Percentiles rank a stretch among this genome's conserved stretches.
Evolutionary conservation across 53 echinoderm and acorn worm genomes (phyloP).

Genomic region (Astropecten irregularis): DNA sequence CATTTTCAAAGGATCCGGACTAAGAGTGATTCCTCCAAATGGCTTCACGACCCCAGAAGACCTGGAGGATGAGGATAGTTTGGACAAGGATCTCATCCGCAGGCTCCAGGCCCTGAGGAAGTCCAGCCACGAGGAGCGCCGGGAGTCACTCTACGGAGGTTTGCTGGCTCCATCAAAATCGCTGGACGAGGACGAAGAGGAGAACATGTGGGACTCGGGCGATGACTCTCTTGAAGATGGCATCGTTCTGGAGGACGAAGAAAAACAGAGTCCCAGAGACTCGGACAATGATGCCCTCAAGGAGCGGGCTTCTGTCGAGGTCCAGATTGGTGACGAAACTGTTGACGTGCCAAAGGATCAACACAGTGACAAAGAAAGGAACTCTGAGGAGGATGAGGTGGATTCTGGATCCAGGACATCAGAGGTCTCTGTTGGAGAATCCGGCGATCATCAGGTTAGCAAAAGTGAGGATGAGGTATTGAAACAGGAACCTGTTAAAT

Average conservation of each 20-base stretch:
- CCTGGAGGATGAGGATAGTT: constrained; percentile 42
- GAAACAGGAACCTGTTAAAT: no score
- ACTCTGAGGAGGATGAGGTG: neutral
- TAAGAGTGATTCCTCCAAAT: constrained; percentile 56
- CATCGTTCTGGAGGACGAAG: constrained; percentile 25
- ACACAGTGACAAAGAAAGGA: neutral
- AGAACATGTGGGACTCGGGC: constrained; percentile 66
- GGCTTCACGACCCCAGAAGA: constrained; percentile 68
- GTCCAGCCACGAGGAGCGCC: constrained; percentile 45
- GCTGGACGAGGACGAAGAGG: constrained; percentile 55
- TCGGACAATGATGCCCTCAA: neutral
- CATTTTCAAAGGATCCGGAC: constrained; percentile 14
- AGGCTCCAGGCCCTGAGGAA: constrained; percentile 69
- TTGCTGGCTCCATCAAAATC: constrained; percentile 41
- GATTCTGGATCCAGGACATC: neutral
- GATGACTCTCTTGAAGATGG: constrained; percentile 65
- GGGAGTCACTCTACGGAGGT: constrained; percentile 54
- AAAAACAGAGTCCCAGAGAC: neutral
- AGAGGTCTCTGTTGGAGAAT: neutral
- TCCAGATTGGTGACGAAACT: constrained; percentile 3
- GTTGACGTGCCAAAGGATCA: neutral
- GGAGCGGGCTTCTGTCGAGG: neutral
- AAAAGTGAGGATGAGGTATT: no score
- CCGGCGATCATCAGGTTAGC: neutral
- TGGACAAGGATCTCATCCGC: constrained; percentile 73